phyloP scores from a whole-genome alignment of 2,113 vertebrate genomes.

The Bos indicus region DNA sequence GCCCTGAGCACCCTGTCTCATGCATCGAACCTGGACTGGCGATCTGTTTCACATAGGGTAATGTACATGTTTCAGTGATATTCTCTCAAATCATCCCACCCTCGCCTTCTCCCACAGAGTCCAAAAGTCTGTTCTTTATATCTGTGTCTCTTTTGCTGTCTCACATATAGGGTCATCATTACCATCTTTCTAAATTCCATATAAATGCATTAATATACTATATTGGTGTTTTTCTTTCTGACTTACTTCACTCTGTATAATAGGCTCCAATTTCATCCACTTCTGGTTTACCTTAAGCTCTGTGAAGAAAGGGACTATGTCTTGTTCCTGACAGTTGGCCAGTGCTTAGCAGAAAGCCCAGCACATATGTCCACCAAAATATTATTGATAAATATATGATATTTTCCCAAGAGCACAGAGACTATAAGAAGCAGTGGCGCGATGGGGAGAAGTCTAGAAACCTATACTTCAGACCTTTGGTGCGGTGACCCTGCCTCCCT shows the following conservation, averaged over 20 bases:
- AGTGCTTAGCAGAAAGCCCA: neutral
- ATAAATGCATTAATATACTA: neutral
- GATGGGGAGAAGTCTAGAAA: neutral
- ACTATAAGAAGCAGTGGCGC: neutral
- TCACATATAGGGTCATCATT: neutral
- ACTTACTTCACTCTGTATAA: neutral
- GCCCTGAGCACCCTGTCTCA: neutral
- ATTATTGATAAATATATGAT: neutral
- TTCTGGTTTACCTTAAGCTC: neutral
- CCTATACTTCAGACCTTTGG: neutral
- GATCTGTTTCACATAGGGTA: neutral
- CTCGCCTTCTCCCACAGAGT: neutral
- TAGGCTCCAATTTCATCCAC: neutral
- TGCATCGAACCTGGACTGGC: rapidly evolving
- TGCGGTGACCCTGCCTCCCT: rapidly evolving
- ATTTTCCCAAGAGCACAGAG: neutral
- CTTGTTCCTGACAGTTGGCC: neutral
- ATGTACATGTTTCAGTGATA: neutral
- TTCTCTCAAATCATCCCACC: neutral
- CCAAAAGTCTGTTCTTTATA: neutral
- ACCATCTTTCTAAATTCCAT: neutral
- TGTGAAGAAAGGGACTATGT: neutral
- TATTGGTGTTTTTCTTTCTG: neutral
- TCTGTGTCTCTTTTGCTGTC: neutral
- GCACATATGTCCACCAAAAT: neutral